phyloP scores from a whole-genome alignment of 2,888 invertebrate genomes.

The Sphaerophoria rueppellii region DNA sequence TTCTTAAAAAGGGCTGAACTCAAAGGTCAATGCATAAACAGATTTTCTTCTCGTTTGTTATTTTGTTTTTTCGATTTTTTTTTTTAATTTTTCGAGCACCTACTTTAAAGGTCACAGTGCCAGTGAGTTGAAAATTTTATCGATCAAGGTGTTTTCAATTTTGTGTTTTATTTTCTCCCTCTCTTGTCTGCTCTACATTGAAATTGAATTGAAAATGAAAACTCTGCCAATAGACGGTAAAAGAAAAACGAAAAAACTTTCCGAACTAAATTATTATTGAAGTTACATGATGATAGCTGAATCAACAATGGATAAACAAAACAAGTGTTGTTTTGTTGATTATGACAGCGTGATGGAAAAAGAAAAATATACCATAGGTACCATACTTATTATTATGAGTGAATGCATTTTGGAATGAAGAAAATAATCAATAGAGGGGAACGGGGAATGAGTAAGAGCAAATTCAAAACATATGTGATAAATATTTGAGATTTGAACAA shows the following conservation, averaged over 20 bases:
- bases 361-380: not conserved
- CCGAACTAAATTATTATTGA: constrained; percentile 1
- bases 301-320: constrained; percentile 20
- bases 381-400: constrained; percentile 12
- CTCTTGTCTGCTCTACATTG: not conserved
- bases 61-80: too few relatives aligned
- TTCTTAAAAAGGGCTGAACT: not conserved
- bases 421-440: not conserved
- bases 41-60: not conserved
- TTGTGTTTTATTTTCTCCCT: not conserved
- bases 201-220: not conserved
- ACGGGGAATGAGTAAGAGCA: not conserved
- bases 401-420: constrained; percentile 7
- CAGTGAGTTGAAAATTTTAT: constrained; percentile 11
- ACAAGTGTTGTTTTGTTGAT: constrained; percentile 11
- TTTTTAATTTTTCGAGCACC: too few relatives aligned
- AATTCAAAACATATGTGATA: constrained; percentile 5
- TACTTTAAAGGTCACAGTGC: not conserved
- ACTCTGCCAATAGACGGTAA: not conserved
- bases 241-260: not conserved
- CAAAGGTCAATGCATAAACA: constrained; percentile 36
- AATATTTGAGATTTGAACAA: constrained; percentile 26
- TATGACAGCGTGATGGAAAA: not conserved
- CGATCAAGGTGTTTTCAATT: constrained; percentile 17
- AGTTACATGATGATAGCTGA: constrained; percentile 12